phyloP scores from a whole-genome alignment of 2,113 vertebrate genomes.

The Xiphorhynchus elegans region DNA sequence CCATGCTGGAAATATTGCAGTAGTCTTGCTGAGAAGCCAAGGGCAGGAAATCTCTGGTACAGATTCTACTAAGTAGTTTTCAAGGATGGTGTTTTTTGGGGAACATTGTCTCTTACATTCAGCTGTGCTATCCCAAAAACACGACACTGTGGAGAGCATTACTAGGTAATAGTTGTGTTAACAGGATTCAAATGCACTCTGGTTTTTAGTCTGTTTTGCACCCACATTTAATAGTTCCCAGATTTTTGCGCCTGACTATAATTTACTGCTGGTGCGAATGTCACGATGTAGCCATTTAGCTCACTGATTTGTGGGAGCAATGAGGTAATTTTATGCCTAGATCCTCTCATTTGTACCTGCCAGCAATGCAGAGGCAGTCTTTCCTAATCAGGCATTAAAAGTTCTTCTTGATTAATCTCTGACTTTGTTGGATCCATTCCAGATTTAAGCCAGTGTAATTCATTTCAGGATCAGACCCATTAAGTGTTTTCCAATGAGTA shows the following conservation, averaged over 20 bases:
- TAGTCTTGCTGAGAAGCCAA: not conserved
- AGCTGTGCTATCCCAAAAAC: not conserved
- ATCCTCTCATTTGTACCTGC: constrained; percentile 60
- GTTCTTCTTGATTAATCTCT: constrained; percentile 63
- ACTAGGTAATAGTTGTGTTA: not conserved
- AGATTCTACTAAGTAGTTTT: not conserved
- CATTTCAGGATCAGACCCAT: constrained; percentile 41
- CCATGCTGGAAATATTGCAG: not conserved
- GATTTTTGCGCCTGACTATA: constrained; percentile 2
- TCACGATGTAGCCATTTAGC: constrained; percentile 53
- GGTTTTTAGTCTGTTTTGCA: constrained; percentile 1
- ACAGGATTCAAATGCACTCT: not conserved
- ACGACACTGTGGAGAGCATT: not conserved
- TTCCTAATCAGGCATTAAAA: constrained; percentile 56
- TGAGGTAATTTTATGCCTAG: constrained; percentile 61
- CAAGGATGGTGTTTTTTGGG: not conserved
- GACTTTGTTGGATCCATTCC: constrained; percentile 44
- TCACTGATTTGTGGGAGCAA: constrained; percentile 63
- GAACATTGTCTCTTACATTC: not conserved
- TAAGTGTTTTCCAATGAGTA: constrained; percentile 48
- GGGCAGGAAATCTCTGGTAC: not conserved
- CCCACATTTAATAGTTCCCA: constrained; percentile 11
- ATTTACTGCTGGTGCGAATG: constrained; percentile 19
- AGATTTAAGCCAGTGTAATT: constrained; percentile 46
- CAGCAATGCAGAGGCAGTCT: constrained; percentile 39